Base-by-base conservation (phyloP, 1,140 invertebrate genomes). In the Chelonus insularis region DNA sequence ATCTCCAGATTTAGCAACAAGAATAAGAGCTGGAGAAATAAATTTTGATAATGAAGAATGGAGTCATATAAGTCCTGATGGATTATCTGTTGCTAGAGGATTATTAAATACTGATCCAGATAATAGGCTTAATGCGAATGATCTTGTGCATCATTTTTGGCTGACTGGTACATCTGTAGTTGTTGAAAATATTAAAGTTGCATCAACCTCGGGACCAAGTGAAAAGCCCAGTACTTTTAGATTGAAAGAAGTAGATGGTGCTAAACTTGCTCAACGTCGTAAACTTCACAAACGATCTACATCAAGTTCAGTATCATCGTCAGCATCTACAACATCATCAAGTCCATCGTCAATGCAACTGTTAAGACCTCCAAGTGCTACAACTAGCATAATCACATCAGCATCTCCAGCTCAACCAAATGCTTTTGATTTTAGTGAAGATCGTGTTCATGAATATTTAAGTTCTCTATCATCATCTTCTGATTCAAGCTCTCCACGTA, bases 41-140 rank as follows among this genome's bases (percentile, higher is more conserved):
- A 85, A 87, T 69, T 91, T 95, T 74, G 75, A 84, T 57, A 87
- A 85, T 25, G n/a, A n/a, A n/a, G n/a, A n/a, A n/a, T 95, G 93
- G 94, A 79, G 80, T 5, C 80, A 84, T 57, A 87, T 96, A 12
- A 93, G 91, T 1, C 64, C 80, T 3, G 82, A 86, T 59, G 93
- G 92, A 8, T 94, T 94, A 79, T 81, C 86, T 18, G 84, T 96
- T 1, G 90, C 92, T 11, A 84, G 84, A 78, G 86, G 88, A 79
- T 80, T 97, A 18, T 76, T 97, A 18, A 91, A 89, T 0, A 88
- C 94, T 1, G 91, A 96, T 71, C 91, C 93, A 0, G 81, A 77
- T 16, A 84, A 88, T 67, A 82, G 94, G 57, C 75, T 95, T 4
- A 86, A 85, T 21, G 88, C 95, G 74, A 66, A 69, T 9, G 86